These are phyloP conservation scores for Albula glossodonta DNA, from an alignment of 2,113 vertebrate genomes.

Conservation along the genomic window DNA sequence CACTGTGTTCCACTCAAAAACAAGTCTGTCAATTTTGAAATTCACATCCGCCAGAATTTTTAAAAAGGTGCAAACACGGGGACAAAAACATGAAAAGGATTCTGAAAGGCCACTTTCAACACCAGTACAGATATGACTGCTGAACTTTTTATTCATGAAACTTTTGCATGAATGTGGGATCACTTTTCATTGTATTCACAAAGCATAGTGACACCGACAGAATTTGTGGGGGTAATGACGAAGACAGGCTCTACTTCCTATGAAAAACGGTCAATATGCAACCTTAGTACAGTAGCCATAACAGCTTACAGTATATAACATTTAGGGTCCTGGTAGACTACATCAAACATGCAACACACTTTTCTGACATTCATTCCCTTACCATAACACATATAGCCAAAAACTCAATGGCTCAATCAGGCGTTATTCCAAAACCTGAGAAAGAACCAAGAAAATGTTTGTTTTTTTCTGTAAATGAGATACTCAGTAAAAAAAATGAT, in stretches of 20 bases:
- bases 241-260: too few species aligned
- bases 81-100: background rate
- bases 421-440: too few species aligned
- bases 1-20: background rate
- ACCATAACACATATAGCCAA: too few species aligned
- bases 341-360: too few species aligned
- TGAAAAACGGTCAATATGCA: too few species aligned
- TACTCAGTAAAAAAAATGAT: background rate
- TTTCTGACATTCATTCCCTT: too few species aligned
- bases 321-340: background rate
- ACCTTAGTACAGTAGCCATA: too few species aligned
- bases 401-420: too few species aligned
- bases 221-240: background rate
- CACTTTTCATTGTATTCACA: background rate
- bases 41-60: background rate
- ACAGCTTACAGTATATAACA: background rate
- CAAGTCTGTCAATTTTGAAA: background rate
- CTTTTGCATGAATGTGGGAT: background rate
- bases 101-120: background rate
- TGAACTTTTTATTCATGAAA: background rate
- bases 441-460: too few species aligned
- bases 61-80: background rate
- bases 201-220: background rate
- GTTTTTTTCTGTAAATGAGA: background rate
- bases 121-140: background rate